Base-by-base conservation (phyloP, 2,797 vertebrate genomes). In the Poeciliopsis presidionis region DNA sequence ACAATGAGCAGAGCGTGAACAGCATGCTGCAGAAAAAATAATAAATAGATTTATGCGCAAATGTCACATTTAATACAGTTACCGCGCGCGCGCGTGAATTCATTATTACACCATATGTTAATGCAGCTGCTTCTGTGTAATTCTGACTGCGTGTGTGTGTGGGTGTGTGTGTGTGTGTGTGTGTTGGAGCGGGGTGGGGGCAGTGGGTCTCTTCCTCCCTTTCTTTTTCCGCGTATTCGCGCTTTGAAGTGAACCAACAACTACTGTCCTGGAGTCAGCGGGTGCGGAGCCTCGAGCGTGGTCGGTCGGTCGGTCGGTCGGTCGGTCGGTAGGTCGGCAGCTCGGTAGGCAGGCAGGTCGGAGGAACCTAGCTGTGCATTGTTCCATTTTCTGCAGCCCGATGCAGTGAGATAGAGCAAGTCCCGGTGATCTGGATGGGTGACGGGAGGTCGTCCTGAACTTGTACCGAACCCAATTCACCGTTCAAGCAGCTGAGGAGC, bases 1-100 rank as follows among this genome's bases (percentile, higher is more conserved):
- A 92, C 92, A 94, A 91, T 88, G 91, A 89, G 88, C 89, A 87
- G 90, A 87, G 91, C 86, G 88, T 89, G 91, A 91, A 92, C 93
- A 91, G 94, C 93, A 92, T 93, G 92, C 92, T 75, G 91, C 88
- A 87, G 88, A 90, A 93, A 41, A 41, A 90, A 93, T 90, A 90
- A 93, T 90, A 94, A 93, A 94, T 92, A 93, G 91, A 94, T 94
- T 94, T 94, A 94, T 94, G 93, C 92, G 90, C 93, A 93, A 94
- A 94, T 94, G 94, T 94, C 94, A 94, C 91, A 93, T 94, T 94
- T 95, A 95, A 95, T 94, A 94, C 93, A 94, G 93, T 94, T 94
- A 94, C 87, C 79, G 90, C 90, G 93, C 92, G 90, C 91, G 91
- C 92, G 90, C 82, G 90, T 93, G 94, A 94, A 95, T 95, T 93